Evolutionary conservation across 1,140 invertebrate genomes (phyloP), one percentile per base, ranked within the genome.

Genomic region (Lordiphosa mommai): DNA sequence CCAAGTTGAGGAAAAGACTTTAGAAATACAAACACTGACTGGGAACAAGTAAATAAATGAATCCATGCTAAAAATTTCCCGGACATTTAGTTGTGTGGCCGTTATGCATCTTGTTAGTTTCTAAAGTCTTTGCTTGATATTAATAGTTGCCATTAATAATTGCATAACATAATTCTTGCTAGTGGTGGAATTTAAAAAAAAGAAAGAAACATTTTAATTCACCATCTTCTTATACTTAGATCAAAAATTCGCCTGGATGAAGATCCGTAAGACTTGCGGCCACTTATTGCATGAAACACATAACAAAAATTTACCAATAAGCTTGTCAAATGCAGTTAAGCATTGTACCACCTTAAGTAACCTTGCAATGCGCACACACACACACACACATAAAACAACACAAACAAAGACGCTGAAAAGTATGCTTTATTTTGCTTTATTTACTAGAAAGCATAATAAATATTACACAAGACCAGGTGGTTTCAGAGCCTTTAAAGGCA

Each of bases 381-480:
- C 23, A 53, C 51, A 34, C 30, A 43, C 34, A 17, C 61, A 46
- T n/a, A n/a, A n/a, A n/a, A n/a, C n/a, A 27, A 20, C 47, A 27
- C 40, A 56, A 47, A 72, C 47, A 51, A 55, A 44, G 27, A n/a
- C 73, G 33, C 58, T 38, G 44, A 77, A 53, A 79, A 53, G 58
- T 60, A 72, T 63, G 61, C 76, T 61, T 51, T 32, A 58, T 43
- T 64, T 67, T 60, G 59, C 72, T 61, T 55, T 69, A 82, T 82
- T 82, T 84, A 68, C 53, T 72, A 69, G 67, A 82, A 71, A 84
- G 76, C 67, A 53, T 60, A 82, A 82, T 82, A 82, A 82, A 84
- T 82, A 84, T 84, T 82, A 57, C 59, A 82, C 76, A 84, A 84
- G 72, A 73, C 36, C 77, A 77, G 72, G 77, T 84, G 74, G 60